These are phyloP conservation scores for Caracal caracal DNA, from an alignment of 2,113 vertebrate species.

Conservation along the genomic window DNA sequence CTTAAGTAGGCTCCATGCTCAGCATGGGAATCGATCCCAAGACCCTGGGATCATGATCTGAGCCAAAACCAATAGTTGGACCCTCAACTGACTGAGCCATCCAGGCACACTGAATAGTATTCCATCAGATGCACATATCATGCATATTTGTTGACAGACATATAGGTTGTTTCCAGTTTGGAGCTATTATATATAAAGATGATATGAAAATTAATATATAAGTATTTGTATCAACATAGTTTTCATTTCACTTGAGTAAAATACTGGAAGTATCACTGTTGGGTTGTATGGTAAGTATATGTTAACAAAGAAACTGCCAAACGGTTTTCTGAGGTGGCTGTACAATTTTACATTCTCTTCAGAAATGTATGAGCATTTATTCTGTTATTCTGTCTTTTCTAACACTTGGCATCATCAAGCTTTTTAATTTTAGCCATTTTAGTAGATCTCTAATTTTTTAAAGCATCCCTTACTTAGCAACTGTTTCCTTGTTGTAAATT, in stretches of 20 bases:
- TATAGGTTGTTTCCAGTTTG: neutral
- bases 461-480: neutral
- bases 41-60: no score
- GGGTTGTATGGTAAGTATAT: neutral
- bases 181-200: neutral
- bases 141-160: neutral
- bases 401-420: neutral
- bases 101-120: neutral
- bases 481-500: neutral
- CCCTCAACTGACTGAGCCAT: no score
- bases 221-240: neutral
- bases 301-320: neutral
- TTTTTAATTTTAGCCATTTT: neutral
- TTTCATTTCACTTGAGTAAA: conserved; percentile 8
- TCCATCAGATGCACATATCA: neutral
- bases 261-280: neutral
- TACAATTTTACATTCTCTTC: neutral
- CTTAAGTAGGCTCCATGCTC: no score
- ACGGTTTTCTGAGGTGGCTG: neutral
- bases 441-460: neutral
- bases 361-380: neutral
- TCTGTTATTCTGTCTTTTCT: neutral
- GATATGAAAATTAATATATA: neutral
- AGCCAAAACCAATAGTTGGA: no score
- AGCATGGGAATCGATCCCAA: no score